Base-by-base conservation (phyloP, 2,888 invertebrate genomes). In the Polydesmus complanatus region DNA sequence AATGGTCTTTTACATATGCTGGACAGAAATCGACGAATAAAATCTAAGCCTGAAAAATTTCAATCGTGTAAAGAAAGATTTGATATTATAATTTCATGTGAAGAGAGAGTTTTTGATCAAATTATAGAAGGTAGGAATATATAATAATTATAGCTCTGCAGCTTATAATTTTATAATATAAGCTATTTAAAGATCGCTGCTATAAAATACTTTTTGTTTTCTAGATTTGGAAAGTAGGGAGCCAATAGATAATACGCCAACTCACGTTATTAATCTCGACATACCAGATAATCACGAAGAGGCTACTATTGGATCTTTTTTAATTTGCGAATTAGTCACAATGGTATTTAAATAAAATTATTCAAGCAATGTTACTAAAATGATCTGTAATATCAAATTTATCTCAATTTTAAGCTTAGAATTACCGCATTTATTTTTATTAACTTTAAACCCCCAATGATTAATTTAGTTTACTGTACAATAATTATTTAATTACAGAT, bases 271-370 rank as follows among this genome's bases (percentile, higher is more conserved):
- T 61, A 99, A 99, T 74, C 86, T 99, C 67, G 98, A 99, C 73
- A 95, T 99, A 69, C 94, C 93, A 74, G 98, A 99, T 78, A 99
- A 98, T 77, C 94, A 97, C 67, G 98, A 99, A 74, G 98, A 99
- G 75, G 98, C 98, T 0, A 93, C 97, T 2, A 86, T 98, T 71
- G 98, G 98, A 66, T 97, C 98, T 47, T 96, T 97, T 77, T 80
- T 96, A 68, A 95, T 99, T 67, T 91, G 91, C 75, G 96, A 98
- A 75, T 82, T 99, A 77, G 90, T 94, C 67, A 83, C 85, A 61
- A 84, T 88, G 84, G 88, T 89, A 79, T 73, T 73, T 68, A 21
- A n/a, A 26, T n/a, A n/a, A 8, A 57, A 25, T 22, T 5, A 5
- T 62, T n/a, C n/a, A n/a, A n/a, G n/a, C n/a, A n/a, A n/a, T n/a